These are phyloP conservation scores for Bufotes viridis DNA, from an alignment of 2,797 vertebrate genomes.

Conservation along the genomic window DNA sequence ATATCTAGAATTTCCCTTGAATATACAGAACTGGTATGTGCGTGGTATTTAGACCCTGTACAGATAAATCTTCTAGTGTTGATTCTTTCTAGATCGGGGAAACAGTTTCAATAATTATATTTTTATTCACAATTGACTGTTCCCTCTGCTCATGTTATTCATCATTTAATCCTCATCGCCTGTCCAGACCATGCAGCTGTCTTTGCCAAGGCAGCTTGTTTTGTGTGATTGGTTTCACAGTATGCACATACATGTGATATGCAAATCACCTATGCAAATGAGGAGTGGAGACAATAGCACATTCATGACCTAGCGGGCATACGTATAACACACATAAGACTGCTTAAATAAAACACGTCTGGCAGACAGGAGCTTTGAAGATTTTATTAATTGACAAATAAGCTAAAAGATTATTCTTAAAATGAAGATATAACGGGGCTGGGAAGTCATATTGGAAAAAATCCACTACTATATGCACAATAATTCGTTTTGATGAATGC, in stretches of 20 bases:
- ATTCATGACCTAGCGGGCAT: constrained; percentile 35
- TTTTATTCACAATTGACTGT: constrained; percentile 46
- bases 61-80: constrained; percentile 18
- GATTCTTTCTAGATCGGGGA: constrained; percentile 38
- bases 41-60: not conserved
- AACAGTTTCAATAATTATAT: constrained; percentile 45
- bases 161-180: constrained; percentile 41
- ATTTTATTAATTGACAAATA: not conserved
- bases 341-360: not conserved
- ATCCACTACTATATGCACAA: too few relatives aligned
- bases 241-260: constrained; percentile 52
- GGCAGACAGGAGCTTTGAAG: not conserved
- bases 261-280: constrained; percentile 42
- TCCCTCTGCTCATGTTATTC: constrained; percentile 42
- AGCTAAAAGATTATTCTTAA: not conserved
- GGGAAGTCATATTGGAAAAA: too few relatives aligned
- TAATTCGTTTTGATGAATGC: too few relatives aligned
- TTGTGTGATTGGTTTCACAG: constrained; percentile 49
- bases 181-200: constrained; percentile 45
- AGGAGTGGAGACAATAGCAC: constrained; percentile 24
- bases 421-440: not conserved
- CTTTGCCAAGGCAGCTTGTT: constrained; percentile 36
- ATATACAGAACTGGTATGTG: not conserved
- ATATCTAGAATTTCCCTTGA: not conserved
- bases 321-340: not conserved